phyloP scores from a whole-genome alignment of 2,113 vertebrate species.

The Tachuris rubrigastra region DNA sequence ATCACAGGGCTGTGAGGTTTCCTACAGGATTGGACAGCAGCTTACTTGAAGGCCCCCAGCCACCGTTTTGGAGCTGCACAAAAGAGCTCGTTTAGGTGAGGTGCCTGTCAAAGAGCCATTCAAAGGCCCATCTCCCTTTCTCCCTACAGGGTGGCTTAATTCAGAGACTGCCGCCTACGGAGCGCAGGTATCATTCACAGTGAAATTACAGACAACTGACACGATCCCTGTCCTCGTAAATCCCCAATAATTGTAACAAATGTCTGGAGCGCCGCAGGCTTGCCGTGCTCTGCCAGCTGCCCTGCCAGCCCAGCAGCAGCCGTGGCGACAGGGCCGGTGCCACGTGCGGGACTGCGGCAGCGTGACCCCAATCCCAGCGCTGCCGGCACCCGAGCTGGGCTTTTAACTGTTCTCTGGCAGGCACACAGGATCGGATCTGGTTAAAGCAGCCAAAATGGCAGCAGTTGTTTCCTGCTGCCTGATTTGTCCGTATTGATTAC shows the following conservation, averaged over 20 bases:
- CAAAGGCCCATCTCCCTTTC: background rate
- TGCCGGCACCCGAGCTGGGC: rapidly evolving
- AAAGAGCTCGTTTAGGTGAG: background rate
- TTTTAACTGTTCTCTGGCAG: background rate
- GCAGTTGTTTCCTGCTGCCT: background rate
- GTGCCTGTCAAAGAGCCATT: background rate
- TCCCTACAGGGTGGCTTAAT: background rate
- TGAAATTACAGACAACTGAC: background rate
- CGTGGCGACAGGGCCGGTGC: background rate
- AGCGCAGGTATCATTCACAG: background rate
- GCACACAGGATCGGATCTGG: background rate
- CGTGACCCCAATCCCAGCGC: rapidly evolving
- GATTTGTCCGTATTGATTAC: background rate
- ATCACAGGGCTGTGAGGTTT: rapidly evolving
- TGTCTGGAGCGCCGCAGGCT: background rate
- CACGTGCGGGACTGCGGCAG: rapidly evolving
- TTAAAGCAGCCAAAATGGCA: background rate
- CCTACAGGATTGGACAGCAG: background rate
- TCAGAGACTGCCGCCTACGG: background rate
- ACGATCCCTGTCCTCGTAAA: background rate
- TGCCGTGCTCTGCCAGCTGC: background rate
- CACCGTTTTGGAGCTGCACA: rapidly evolving
- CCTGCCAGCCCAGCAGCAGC: background rate
- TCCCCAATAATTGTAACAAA: constrained; percentile 24
- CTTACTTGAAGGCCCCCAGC: background rate